Conservation (phyloP, 1,140 invertebrate genomes). For the Drosophila sturtevanti region DNA sequence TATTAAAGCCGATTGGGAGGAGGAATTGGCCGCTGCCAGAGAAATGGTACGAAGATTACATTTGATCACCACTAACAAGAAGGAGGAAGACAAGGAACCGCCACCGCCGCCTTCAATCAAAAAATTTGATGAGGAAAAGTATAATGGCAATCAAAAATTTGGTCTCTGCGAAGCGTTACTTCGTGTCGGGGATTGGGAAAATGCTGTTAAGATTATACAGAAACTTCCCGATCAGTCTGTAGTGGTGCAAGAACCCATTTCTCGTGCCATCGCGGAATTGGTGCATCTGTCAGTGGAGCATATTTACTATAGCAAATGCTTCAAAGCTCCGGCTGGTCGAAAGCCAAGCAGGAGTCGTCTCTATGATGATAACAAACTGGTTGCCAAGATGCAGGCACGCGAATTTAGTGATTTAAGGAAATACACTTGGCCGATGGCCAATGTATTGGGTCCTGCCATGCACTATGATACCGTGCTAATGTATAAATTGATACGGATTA, state of each 20-base stretch:
- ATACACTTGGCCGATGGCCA: slow-evolving; percentile 93
- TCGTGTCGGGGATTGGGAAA: slow-evolving; percentile 94
- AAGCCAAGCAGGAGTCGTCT: slow-evolving; percentile 55
- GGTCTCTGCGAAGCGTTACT: slow-evolving; percentile 94
- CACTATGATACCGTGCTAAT: slow-evolving; percentile 94
- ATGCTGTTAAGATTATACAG: slow-evolving; percentile 90
- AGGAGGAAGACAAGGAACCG: slow-evolving; percentile 89
- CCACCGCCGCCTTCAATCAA: slow-evolving; percentile 86
- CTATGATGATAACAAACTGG: slow-evolving; percentile 60
- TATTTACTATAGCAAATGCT: slow-evolving; percentile 90
- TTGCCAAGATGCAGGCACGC: slow-evolving; percentile 80
- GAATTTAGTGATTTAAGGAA: slow-evolving; percentile 89
- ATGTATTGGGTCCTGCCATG: slow-evolving; percentile 93
- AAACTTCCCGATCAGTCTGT: slow-evolving; percentile 92
- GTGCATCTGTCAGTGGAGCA: slow-evolving; percentile 94
- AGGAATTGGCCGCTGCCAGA: slow-evolving; percentile 91
- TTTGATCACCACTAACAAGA: slow-evolving; percentile 92
- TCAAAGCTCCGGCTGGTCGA: slow-evolving; percentile 58
- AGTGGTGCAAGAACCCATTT: slow-evolving; percentile 90
- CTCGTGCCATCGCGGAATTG: slow-evolving; percentile 90
- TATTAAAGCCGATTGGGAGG: slow-evolving; percentile 92
- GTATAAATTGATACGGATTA: slow-evolving; percentile 91
- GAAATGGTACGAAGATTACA: slow-evolving; percentile 94
- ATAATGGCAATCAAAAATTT: slow-evolving; percentile 95
- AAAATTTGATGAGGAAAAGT: slow-evolving; percentile 87